A percentile compares a stretch with the other conserved stretches of the same genome.
These are phyloP conservation scores for Drosophila mettleri DNA, from an alignment of 2,888 invertebrate genomes.

Conservation along the genomic window DNA sequence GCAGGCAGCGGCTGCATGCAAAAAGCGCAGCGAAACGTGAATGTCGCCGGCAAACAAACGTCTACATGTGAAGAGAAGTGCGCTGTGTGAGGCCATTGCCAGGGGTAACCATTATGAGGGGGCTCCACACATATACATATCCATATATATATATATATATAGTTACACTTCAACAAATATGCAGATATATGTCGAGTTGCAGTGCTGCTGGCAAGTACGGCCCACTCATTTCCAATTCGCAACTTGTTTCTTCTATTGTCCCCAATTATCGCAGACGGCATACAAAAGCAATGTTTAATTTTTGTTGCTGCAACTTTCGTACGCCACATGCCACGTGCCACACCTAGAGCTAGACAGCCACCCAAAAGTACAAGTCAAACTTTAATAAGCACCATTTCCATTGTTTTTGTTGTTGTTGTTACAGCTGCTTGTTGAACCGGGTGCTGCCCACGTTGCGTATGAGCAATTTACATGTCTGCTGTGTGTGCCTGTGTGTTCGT, in stretches of 20 bases:
- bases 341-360: conserved; percentile 21
- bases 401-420: conserved; percentile 29
- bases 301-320: conserved; percentile 67
- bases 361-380: conserved; percentile 68
- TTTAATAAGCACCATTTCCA: conserved; percentile 71
- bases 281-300: conserved; percentile 72
- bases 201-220: conserved; percentile 50
- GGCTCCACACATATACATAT: conserved; percentile 1
- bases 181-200: conserved; percentile 9
- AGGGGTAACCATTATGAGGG: neutral
- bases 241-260: conserved; percentile 68
- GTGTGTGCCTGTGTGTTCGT: conserved; percentile 29
- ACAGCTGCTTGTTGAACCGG: conserved; percentile 35
- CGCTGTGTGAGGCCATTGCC: neutral
- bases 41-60: conserved; percentile 76
- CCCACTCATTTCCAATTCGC: conserved; percentile 15
- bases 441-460: conserved; percentile 65
- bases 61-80: conserved; percentile 44
- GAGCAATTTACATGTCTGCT: conserved; percentile 70
- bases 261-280: conserved; percentile 69
- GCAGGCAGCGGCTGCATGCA: conserved; percentile 74
- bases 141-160: conserved; percentile 1
- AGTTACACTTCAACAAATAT: conserved; percentile 15
- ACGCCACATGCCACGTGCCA: conserved; percentile 12
- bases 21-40: conserved; percentile 78